phyloP scores from a whole-genome alignment of 2,113 vertebrate genomes.

The Sarotherodon lohbergeri region DNA sequence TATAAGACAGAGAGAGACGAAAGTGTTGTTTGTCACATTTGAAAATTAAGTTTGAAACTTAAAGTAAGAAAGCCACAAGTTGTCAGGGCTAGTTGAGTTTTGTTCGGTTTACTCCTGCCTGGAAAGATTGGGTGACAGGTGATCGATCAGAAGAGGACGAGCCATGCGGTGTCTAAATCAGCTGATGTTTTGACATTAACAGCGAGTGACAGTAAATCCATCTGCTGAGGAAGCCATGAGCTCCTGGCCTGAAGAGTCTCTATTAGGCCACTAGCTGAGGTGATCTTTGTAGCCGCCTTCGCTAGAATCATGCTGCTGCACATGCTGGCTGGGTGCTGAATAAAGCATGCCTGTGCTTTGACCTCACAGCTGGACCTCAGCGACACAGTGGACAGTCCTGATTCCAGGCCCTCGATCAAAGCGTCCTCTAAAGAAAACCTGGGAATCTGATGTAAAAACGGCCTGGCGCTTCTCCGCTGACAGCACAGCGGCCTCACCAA shows the following conservation, averaged over 20 bases:
- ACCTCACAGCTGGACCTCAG: neutral
- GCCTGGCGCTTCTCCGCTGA: neutral
- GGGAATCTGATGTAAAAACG: neutral
- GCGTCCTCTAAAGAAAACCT: neutral
- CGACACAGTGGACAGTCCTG: neutral
- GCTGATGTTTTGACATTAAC: neutral
- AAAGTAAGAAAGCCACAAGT: neutral
- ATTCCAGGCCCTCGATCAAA: neutral
- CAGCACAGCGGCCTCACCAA: neutral
- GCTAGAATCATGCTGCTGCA: neutral
- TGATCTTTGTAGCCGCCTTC: neutral
- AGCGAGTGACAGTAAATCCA: neutral
- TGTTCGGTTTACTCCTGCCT: neutral
- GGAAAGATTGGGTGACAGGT: neutral
- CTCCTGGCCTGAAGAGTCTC: neutral
- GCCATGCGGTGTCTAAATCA: neutral
- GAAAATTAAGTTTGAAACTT: neutral
- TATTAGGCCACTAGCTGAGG: neutral
- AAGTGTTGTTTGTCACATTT: neutral
- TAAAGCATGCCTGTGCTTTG: neutral
- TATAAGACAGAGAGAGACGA: neutral
- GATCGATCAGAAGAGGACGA: neutral
- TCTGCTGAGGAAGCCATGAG: accelerated
- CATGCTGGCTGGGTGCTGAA: neutral
- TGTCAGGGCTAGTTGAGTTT: neutral